Conservation (phyloP, 1,140 invertebrate species). For the Formica exsecta region DNA sequence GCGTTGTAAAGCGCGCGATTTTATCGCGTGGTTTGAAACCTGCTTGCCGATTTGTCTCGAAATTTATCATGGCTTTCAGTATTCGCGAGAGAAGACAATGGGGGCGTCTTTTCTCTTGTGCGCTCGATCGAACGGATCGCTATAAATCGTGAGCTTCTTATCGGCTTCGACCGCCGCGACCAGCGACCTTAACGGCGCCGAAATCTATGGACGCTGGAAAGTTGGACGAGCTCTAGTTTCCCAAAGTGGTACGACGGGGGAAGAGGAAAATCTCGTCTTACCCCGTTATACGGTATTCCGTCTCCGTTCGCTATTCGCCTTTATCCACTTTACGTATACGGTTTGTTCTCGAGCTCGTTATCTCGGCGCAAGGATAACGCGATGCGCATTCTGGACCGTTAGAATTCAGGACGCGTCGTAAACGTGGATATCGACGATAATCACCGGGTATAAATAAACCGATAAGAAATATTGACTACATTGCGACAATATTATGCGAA, state of each 20-base stretch:
- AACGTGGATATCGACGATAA: neutral
- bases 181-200: conserved; percentile 60
- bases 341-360: conserved; percentile 33
- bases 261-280: neutral
- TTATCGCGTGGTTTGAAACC: conserved; percentile 33
- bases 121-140: conserved; percentile 44
- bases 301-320: conserved; percentile 35
- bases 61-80: conserved; percentile 57
- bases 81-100: conserved; percentile 58
- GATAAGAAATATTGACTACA: neutral
- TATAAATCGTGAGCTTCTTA: conserved; percentile 57
- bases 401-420: neutral
- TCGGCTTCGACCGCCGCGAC: conserved; percentile 32
- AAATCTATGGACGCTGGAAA: conserved; percentile 65
- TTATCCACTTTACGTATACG: conserved; percentile 33
- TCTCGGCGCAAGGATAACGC: conserved; percentile 3
- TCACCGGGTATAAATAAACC: neutral
- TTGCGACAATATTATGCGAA: neutral
- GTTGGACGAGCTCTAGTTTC: conserved; percentile 65
- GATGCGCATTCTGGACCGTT: neutral
- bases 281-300: conserved; percentile 37
- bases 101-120: conserved; percentile 36
- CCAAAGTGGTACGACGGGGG: conserved; percentile 47
- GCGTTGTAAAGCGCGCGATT: conserved; percentile 45
- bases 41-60: conserved; percentile 42